Conservation (phyloP, 1,140 invertebrate genomes). For the Aethina tumida region DNA sequence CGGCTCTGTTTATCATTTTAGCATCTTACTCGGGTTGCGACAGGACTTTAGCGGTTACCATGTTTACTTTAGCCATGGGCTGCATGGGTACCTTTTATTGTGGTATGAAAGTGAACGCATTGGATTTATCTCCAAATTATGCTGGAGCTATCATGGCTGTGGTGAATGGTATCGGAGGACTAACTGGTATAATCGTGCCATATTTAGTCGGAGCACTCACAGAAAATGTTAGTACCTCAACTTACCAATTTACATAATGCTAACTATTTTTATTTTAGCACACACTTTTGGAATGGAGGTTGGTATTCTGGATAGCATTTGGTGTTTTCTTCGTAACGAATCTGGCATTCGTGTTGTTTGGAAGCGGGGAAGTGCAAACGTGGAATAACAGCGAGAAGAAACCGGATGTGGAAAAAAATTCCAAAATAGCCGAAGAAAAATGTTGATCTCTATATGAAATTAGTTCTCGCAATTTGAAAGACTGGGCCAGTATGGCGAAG, state of each 20-base stretch:
- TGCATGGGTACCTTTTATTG: conserved; percentile 68
- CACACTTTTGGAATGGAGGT: conserved; percentile 61
- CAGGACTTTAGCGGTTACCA: conserved; percentile 46
- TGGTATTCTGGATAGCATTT: conserved; percentile 71
- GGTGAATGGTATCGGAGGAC: conserved; percentile 72
- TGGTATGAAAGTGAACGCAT: conserved; percentile 67
- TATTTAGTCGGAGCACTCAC: conserved; percentile 53
- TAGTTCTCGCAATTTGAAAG: no score
- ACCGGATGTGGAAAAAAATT: no score
- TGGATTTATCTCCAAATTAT: conserved; percentile 75
- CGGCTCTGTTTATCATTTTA: conserved; percentile 66
- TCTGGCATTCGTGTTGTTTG: conserved; percentile 58
- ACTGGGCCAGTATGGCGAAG: no score
- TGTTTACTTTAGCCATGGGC: conserved; percentile 62
- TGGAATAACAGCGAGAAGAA: conserved; percentile 15
- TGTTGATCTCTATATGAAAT: no score
- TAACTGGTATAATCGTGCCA: conserved; percentile 71
- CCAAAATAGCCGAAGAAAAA: no score
- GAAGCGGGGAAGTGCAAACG: conserved; percentile 56
- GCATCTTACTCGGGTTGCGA: conserved; percentile 75
- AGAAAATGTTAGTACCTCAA: conserved; percentile 25
- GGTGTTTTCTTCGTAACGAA: conserved; percentile 62
- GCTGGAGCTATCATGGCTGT: conserved; percentile 75
- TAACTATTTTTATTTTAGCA: conserved; percentile 42
- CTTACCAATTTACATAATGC: neutral